Conservation (phyloP, 2,113 vertebrate species). For the Hystrix cristata region DNA sequence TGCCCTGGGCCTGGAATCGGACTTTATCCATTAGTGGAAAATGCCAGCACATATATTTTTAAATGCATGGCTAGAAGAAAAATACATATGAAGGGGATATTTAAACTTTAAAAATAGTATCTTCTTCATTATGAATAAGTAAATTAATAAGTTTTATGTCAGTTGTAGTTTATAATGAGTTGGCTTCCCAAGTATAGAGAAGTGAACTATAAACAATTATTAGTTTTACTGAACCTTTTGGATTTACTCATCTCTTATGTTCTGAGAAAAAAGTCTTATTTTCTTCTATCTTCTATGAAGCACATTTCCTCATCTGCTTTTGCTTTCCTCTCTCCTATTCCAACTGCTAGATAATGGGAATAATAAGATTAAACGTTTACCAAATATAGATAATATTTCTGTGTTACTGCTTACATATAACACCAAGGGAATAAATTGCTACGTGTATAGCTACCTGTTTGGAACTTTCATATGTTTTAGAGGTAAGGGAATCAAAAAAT, state of each 20-base stretch:
- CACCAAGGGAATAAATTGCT: neutral
- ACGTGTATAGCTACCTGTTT: neutral
- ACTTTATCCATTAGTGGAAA: neutral
- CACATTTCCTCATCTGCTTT: neutral
- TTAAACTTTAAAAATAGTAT: neutral
- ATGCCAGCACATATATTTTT: neutral
- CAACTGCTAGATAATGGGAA: neutral
- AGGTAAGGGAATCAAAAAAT: slow-evolving; percentile 41
- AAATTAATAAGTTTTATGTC: neutral
- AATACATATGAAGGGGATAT: neutral
- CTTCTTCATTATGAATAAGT: neutral
- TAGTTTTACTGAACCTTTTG: neutral
- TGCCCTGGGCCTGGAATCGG: neutral
- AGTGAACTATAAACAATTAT: neutral
- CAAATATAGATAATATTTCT: neutral
- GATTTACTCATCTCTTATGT: neutral
- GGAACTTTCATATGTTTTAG: slow-evolving; percentile 41
- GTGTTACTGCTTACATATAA: slow-evolving; percentile 29
- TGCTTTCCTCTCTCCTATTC: neutral
- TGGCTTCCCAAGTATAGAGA: neutral
- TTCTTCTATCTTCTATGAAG: neutral
- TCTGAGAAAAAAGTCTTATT: neutral
- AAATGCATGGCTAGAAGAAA: slow-evolving; percentile 8
- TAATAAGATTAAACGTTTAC: neutral
- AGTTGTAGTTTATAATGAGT: neutral